Conservation (phyloP, 2,797 vertebrate species). For the Scomberomorus guttatus region DNA sequence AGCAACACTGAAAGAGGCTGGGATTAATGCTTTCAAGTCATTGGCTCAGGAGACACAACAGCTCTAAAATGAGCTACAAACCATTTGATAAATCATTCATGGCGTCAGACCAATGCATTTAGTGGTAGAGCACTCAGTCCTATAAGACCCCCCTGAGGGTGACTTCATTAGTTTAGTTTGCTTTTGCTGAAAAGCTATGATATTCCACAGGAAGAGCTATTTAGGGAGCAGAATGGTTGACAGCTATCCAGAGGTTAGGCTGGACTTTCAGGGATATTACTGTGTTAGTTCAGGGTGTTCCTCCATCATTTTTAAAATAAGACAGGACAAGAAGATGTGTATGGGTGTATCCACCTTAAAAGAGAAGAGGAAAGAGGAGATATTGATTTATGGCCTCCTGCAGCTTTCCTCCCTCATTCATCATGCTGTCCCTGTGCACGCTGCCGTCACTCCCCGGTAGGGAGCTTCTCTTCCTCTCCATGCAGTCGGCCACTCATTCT, state of each 20-base stretch:
- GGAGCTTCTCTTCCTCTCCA: slow-evolving; percentile 67
- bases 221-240: slow-evolving; percentile 49
- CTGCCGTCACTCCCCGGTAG: slow-evolving; percentile 62
- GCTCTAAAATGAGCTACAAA: slow-evolving; percentile 77
- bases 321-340: slow-evolving; percentile 67
- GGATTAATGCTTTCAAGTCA: slow-evolving; percentile 65
- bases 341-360: slow-evolving; percentile 71
- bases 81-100: slow-evolving; percentile 82
- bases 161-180: slow-evolving; percentile 71
- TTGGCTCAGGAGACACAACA: slow-evolving; percentile 71
- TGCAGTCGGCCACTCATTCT: slow-evolving; percentile 69
- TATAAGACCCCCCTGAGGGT: slow-evolving; percentile 59
- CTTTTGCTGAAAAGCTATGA: slow-evolving; percentile 56
- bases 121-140: slow-evolving; percentile 69
- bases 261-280: slow-evolving; percentile 43
- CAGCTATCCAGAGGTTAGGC: slow-evolving; percentile 55
- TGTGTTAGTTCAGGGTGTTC: slow-evolving; percentile 62
- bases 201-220: slow-evolving; percentile 52
- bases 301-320: slow-evolving; percentile 78
- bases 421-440: slow-evolving; percentile 78
- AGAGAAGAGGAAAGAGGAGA: slow-evolving; percentile 63
- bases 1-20: slow-evolving; percentile 40
- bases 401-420: slow-evolving; percentile 76
- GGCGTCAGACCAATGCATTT: slow-evolving; percentile 71
- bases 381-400: slow-evolving; percentile 85